Evolutionary conservation across 2,113 vertebrate species (phyloP).

Genomic region (Lonchura striata): DNA sequence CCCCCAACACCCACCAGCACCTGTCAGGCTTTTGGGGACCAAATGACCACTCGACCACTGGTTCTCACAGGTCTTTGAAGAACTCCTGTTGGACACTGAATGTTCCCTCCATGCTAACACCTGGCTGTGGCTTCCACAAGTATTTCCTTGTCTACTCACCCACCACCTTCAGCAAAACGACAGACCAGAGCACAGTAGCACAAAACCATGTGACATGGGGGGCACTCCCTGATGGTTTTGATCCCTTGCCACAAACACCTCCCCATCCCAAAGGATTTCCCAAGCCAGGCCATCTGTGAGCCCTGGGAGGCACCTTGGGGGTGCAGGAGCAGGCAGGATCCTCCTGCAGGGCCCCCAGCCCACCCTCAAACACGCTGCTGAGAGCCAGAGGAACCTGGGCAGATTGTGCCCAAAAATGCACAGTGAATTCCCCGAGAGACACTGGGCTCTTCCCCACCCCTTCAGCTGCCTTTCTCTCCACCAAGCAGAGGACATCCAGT

Average conservation of each 20-base stretch:
- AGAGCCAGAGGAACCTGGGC: conserved; percentile 70
- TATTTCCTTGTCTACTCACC: conserved; percentile 53
- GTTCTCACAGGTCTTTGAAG: conserved; percentile 70
- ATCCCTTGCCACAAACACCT: neutral
- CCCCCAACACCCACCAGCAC: neutral
- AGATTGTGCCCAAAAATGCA: conserved; percentile 54
- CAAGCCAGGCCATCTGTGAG: neutral
- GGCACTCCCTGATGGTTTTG: neutral
- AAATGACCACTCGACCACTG: rapidly evolving
- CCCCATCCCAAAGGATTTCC: conserved; percentile 66
- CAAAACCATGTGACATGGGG: rapidly evolving
- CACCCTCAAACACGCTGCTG: conserved; percentile 57
- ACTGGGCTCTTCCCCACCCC: rapidly evolving
- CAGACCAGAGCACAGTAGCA: conserved; percentile 51
- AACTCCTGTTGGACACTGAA: conserved; percentile 72
- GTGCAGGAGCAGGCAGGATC: conserved; percentile 75
- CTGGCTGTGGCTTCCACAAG: conserved; percentile 79
- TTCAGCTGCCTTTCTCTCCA: neutral
- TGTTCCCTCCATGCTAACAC: conserved; percentile 77
- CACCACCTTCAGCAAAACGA: conserved; percentile 66
- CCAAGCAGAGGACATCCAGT: neutral
- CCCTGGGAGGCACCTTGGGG: no score
- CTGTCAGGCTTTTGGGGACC: neutral
- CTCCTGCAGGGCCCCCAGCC: neutral
- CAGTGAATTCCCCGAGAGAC: rapidly evolving